phyloP scores from a whole-genome alignment of 2,888 invertebrate species.

The Melikaiella ostensackeni region DNA sequence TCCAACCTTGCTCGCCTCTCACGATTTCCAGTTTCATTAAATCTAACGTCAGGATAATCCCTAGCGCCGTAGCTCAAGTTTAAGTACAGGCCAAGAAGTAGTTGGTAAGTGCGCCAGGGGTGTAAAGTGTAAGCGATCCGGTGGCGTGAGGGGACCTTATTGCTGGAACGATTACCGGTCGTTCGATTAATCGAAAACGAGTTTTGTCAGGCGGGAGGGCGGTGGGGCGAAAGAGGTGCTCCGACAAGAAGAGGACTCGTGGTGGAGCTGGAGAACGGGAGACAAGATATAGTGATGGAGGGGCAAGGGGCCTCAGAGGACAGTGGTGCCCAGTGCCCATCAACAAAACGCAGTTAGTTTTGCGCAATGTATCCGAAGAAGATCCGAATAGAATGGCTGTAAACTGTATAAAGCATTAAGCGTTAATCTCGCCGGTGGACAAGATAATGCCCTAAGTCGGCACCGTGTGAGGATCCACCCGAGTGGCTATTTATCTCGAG shows the following conservation, averaged over 20 bases:
- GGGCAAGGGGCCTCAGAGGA: background rate
- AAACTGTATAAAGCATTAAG: constrained; percentile 75
- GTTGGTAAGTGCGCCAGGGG: constrained; percentile 25
- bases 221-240: background rate
- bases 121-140: constrained; percentile 32
- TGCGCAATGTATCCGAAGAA: background rate
- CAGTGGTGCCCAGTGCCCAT: background rate
- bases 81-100: constrained; percentile 30
- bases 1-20: constrained; percentile 16
- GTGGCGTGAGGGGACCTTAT: background rate
- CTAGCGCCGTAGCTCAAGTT: constrained; percentile 28
- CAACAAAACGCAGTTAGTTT: constrained; percentile 20
- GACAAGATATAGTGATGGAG: background rate
- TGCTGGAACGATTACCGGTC: constrained; percentile 23
- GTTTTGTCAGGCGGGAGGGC: constrained; percentile 3
- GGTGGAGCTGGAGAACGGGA: background rate
- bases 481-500: constrained; percentile 77
- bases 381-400: constrained; percentile 55
- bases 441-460: constrained; percentile 76
- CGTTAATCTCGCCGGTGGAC: constrained; percentile 76
- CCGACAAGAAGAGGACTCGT: background rate
- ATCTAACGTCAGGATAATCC: constrained; percentile 31
- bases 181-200: constrained; percentile 35
- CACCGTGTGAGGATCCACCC: constrained; percentile 75
- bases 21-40: constrained; percentile 35